Percentiles rank a stretch among this genome's conserved stretches.
phyloP scores from a whole-genome alignment of 2,113 vertebrate genomes.

The Tupaia chinensis region DNA sequence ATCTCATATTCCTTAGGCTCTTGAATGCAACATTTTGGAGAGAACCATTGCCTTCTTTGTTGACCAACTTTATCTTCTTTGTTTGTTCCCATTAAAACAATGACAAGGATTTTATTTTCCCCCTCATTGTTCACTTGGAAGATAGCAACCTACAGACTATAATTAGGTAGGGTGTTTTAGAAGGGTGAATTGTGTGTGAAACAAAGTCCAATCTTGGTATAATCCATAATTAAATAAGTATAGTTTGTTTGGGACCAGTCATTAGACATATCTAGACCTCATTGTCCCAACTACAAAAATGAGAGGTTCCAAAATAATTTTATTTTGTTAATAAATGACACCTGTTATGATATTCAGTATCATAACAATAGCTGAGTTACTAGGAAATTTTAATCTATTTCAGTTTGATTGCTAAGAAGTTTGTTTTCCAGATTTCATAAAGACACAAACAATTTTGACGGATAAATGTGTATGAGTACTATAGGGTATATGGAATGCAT shows the following conservation, averaged over 20 bases:
- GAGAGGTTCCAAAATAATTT: not conserved
- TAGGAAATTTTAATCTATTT: slow-evolving; percentile 35
- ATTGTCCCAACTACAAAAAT: not conserved
- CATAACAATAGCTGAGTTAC: not conserved
- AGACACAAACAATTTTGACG: not conserved
- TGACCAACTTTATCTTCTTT: not conserved
- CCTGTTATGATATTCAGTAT: not conserved
- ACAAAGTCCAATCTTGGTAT: not conserved
- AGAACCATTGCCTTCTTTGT: not conserved
- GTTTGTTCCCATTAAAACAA: not conserved
- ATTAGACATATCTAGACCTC: not conserved
- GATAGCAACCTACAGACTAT: not conserved
- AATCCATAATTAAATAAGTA: not conserved
- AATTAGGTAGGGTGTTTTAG: not conserved
- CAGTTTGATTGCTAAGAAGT: not conserved
- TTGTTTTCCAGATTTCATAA: slow-evolving; percentile 8
- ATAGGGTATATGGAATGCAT: not conserved
- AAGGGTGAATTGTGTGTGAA: not conserved
- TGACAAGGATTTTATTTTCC: not conserved
- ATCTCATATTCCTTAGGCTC: not conserved
- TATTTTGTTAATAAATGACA: not conserved
- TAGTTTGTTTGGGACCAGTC: not conserved
- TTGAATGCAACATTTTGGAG: not conserved
- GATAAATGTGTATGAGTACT: not conserved
- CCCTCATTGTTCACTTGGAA: not conserved